phyloP scores from a whole-genome alignment of 2,888 invertebrate species.

The Nomada fabriciana region DNA sequence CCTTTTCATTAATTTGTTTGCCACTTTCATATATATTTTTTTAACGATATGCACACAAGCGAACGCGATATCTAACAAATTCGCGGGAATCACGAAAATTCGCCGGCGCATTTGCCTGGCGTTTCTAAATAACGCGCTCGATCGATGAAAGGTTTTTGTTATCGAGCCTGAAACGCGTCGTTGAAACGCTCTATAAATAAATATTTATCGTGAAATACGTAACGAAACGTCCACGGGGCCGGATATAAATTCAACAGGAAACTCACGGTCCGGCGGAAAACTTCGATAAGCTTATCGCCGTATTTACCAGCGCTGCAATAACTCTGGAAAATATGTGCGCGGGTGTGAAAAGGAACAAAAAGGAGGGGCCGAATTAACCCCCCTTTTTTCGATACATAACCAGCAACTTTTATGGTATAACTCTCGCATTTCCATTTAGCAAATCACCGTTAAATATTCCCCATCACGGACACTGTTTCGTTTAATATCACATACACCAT shows the following conservation, averaged over 20 bases:
- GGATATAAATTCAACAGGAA: conserved; percentile 41
- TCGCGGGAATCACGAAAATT: background rate
- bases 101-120: background rate
- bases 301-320: conserved; percentile 47
- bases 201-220: conserved; percentile 54
- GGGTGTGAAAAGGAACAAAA: conserved; percentile 14
- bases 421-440: background rate
- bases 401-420: background rate
- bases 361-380: conserved; percentile 24
- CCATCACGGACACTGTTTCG: too few relatives aligned
- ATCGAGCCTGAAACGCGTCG: conserved; percentile 30
- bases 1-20: background rate
- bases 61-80: conserved; percentile 11
- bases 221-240: conserved; percentile 36
- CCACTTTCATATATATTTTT: too few relatives aligned
- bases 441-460: background rate
- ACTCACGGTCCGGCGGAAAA: conserved; percentile 41
- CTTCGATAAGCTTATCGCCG: conserved; percentile 54
- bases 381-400: background rate
- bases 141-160: conserved; percentile 40
- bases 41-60: too few relatives aligned
- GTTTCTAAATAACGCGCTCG: conserved; percentile 32
- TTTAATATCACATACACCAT: too few relatives aligned
- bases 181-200: conserved; percentile 44
- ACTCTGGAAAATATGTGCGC: conserved; percentile 41